These are phyloP conservation scores for Xestia rhomboidea DNA, from an alignment of 2,888 invertebrate species.

Conservation along the genomic window DNA sequence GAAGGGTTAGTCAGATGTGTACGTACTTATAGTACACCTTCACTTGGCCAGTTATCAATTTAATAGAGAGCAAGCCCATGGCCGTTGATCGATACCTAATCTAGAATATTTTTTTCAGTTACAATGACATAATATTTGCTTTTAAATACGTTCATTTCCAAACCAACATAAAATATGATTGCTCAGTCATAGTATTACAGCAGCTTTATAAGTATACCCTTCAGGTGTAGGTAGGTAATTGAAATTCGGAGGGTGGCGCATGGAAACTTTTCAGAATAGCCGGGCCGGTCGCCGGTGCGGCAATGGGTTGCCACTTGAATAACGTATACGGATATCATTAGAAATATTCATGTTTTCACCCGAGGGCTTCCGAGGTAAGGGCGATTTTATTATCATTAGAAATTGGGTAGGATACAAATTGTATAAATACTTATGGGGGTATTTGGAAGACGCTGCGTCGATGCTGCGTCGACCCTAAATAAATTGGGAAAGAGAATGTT, in stretches of 20 bases:
- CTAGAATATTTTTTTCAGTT: not conserved
- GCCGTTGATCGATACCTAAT: not conserved
- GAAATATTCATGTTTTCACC: slow-evolving; percentile 42
- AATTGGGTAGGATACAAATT: slow-evolving; percentile 3
- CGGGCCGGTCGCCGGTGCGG: not conserved
- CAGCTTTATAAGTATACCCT: slow-evolving; percentile 10
- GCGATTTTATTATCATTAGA: slow-evolving; percentile 8
- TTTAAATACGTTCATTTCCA: not conserved
- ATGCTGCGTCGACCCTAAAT: not conserved
- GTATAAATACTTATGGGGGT: not conserved
- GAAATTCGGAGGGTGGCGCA: slow-evolving; percentile 31
- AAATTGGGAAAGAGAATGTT: not conserved
- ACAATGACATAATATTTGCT: not conserved
- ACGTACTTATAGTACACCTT: not conserved
- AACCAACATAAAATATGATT: slow-evolving; percentile 13
- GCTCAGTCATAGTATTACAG: not conserved
- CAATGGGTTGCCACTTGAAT: slow-evolving; percentile 35
- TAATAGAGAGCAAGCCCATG: not conserved
- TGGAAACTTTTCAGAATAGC: slow-evolving; percentile 46
- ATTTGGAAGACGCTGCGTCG: no score
- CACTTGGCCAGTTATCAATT: not conserved
- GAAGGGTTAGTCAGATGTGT: not conserved
- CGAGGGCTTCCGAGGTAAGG: not conserved
- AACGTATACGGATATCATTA: slow-evolving; percentile 49
- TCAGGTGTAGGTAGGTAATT: slow-evolving; percentile 28